Evolutionary conservation across 2,888 invertebrate species (phyloP).

Genomic region (Tipula vernalis): DNA sequence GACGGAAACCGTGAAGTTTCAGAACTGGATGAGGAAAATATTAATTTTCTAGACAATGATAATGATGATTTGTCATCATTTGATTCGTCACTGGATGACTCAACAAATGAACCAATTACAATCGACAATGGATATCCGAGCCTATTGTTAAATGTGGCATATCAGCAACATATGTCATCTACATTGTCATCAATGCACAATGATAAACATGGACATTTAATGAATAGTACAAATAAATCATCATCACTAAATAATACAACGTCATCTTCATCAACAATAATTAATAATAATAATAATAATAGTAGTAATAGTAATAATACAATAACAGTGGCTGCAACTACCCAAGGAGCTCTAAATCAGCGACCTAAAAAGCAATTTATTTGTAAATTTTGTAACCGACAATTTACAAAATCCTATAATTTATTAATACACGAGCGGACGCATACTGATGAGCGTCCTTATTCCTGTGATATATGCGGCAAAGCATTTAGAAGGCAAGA

Average conservation of each 20-base stretch:
- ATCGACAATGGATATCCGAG: slow-evolving; percentile 58
- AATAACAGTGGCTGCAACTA: slow-evolving; percentile 19
- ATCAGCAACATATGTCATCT: slow-evolving; percentile 38
- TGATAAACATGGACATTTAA: background rate
- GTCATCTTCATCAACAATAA: slow-evolving; percentile 14
- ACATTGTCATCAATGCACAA: background rate
- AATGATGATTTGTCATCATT: slow-evolving; percentile 59
- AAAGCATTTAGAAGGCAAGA: slow-evolving; percentile 96
- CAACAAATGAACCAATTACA: slow-evolving; percentile 37
- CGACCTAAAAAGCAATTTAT: slow-evolving; percentile 98
- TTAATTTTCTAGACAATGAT: slow-evolving; percentile 61
- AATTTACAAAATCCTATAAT: slow-evolving; percentile 94
- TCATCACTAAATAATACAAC: slow-evolving; percentile 17
- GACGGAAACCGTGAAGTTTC: slow-evolving; percentile 39
- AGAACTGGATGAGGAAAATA: slow-evolving; percentile 49
- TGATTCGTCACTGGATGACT: slow-evolving; percentile 38
- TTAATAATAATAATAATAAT: slow-evolving; percentile 14
- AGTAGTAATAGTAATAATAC: slow-evolving; percentile 12
- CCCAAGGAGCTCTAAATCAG: slow-evolving; percentile 23
- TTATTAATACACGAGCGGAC: slow-evolving; percentile 94
- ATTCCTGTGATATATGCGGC: slow-evolving; percentile 94
- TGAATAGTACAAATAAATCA: slow-evolving; percentile 18
- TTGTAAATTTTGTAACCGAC: slow-evolving; percentile 95
- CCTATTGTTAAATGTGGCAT: slow-evolving; percentile 54
- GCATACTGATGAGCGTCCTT: slow-evolving; percentile 94